phyloP scores from a whole-genome alignment of 2,888 invertebrate genomes.

The Priocnemis perturbator region DNA sequence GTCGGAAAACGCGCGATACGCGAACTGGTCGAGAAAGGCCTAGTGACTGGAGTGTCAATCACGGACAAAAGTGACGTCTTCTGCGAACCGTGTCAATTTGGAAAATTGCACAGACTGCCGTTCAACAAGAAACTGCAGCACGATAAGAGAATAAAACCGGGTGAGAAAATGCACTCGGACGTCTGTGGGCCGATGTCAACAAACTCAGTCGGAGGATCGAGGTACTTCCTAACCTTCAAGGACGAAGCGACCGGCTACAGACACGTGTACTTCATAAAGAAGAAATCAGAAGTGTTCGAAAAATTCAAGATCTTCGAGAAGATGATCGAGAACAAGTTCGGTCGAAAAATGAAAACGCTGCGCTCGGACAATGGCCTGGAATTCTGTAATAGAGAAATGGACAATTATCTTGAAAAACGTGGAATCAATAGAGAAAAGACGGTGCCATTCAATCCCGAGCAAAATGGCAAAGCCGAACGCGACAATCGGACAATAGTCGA shows the following conservation, averaged over 20 bases:
- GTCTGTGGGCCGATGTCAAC: background rate
- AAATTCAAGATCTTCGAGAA: constrained; percentile 5
- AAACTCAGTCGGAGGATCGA: constrained; percentile 4
- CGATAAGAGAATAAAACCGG: constrained; percentile 23
- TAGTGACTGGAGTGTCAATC: constrained; percentile 26
- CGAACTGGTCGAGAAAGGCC: constrained; percentile 24
- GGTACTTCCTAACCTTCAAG: constrained; percentile 8
- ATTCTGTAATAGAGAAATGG: constrained; percentile 2
- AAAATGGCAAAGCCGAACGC: constrained; percentile 1
- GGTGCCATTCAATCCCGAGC: background rate
- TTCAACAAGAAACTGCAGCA: constrained; percentile 37
- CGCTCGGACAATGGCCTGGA: constrained; percentile 7
- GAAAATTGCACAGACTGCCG: constrained; percentile 48
- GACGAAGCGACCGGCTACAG: constrained; percentile 9
- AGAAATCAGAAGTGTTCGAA: background rate
- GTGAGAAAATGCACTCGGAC: background rate
- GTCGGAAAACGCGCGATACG: constrained; percentile 25
- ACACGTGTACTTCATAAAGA: constrained; percentile 10
- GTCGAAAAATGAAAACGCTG: background rate
- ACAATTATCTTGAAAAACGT: background rate
- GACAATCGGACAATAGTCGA: constrained; percentile 5
- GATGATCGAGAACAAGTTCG: background rate
- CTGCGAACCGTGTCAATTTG: constrained; percentile 52
- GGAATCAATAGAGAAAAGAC: background rate
- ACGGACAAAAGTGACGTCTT: constrained; percentile 37